Conservation (phyloP, 2,888 invertebrate genomes). For the Metellina segmentata region DNA sequence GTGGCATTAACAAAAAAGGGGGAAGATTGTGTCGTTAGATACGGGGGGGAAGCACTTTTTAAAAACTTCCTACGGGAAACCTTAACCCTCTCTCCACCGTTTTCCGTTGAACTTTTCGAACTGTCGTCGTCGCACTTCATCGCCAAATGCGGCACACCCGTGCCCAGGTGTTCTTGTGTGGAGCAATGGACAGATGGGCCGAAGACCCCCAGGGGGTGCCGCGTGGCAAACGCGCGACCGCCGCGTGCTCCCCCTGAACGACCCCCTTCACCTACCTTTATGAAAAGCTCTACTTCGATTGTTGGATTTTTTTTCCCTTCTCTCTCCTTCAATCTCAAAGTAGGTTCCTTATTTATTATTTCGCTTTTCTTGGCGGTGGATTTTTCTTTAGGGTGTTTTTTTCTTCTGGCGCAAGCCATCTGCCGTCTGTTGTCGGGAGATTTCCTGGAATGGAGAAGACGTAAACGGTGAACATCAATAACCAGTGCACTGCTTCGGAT, state of each 20-base stretch:
- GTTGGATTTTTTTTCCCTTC: conserved; percentile 43
- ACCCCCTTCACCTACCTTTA: conserved; percentile 61
- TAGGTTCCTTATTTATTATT: conserved; percentile 75
- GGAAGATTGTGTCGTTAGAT: too few relatives aligned
- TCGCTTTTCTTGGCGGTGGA: conserved; percentile 61
- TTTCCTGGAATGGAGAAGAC: conserved; percentile 61
- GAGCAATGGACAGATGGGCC: conserved; percentile 58
- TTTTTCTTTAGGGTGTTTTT: conserved; percentile 23
- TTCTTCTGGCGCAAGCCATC: conserved; percentile 56
- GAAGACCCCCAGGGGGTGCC: conserved; percentile 60
- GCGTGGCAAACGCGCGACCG: conserved; percentile 75
- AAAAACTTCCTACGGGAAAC: background rate
- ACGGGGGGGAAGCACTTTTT: too few relatives aligned
- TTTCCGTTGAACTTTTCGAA: background rate
- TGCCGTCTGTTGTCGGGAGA: conserved; percentile 62
- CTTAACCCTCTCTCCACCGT: conserved; percentile 12
- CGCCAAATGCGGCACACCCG: conserved; percentile 53
- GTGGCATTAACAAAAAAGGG: too few relatives aligned
- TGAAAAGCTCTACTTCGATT: conserved; percentile 64
- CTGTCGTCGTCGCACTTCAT: conserved; percentile 8
- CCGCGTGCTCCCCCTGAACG: conserved; percentile 64
- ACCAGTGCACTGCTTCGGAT: conserved; percentile 7
- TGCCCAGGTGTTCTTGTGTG: conserved; percentile 61
- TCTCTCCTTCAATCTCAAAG: conserved; percentile 41
- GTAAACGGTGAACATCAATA: conserved; percentile 44